Percentiles rank a stretch among this genome's conserved stretches.
phyloP scores from a whole-genome alignment of 2,797 vertebrate genomes.

The Acanthopagrus latus region DNA sequence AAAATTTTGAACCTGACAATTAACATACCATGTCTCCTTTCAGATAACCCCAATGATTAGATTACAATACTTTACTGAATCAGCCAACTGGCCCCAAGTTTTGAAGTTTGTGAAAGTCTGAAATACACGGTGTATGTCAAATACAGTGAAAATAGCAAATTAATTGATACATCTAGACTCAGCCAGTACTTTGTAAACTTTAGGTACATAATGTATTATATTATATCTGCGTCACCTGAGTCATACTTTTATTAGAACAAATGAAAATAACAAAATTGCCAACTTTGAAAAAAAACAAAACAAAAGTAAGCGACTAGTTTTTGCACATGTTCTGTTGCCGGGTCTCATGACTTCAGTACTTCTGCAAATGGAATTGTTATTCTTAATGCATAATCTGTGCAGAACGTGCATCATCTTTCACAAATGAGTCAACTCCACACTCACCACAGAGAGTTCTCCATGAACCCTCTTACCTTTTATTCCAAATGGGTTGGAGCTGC shows the following conservation, averaged over 20 bases:
- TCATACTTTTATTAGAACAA: not conserved
- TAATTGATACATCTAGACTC: not conserved
- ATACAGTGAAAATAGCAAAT: not conserved
- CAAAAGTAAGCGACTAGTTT: not conserved
- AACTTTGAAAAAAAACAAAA: not conserved
- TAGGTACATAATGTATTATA: too few relatives aligned
- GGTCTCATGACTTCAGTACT: not conserved
- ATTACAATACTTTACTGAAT: not conserved
- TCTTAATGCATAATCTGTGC: not conserved
- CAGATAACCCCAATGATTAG: not conserved
- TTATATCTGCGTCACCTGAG: not conserved
- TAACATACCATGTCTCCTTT: too few relatives aligned
- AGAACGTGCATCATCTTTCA: not conserved
- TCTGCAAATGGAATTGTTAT: not conserved
- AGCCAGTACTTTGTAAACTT: not conserved
- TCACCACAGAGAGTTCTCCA: not conserved
- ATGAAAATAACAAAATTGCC: not conserved
- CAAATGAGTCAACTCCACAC: not conserved
- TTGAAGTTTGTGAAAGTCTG: not conserved
- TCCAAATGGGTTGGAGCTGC: not conserved
- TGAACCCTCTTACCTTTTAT: constrained; percentile 9
- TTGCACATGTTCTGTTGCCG: not conserved
- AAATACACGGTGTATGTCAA: not conserved
- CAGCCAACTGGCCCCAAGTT: not conserved
- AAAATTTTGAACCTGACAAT: too few relatives aligned